phyloP scores from a whole-genome alignment of 2,113 vertebrate genomes.

The Podarcis muralis region DNA sequence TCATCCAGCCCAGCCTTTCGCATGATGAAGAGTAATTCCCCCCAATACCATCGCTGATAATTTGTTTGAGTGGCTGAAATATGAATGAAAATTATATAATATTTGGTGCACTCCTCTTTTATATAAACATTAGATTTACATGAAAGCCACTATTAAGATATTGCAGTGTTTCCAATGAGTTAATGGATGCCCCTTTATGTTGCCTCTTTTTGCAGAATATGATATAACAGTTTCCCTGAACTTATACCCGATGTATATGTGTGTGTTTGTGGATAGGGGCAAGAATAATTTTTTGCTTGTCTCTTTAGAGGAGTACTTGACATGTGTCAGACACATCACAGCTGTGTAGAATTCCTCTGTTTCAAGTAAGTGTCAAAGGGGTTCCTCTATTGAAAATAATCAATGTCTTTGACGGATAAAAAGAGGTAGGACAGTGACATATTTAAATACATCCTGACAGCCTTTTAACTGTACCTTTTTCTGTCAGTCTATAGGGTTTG shows the following conservation, averaged over 20 bases:
- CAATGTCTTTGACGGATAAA: conserved; percentile 72
- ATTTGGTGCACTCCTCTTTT: conserved; percentile 15
- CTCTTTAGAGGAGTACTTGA: conserved; percentile 69
- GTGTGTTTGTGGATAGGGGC: conserved; percentile 11
- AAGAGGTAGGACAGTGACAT: conserved; percentile 54
- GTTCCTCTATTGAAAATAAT: conserved; percentile 75
- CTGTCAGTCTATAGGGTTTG: conserved; percentile 60
- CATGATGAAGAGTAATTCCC: too few relatives aligned
- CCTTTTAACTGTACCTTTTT: conserved; percentile 59
- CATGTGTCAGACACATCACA: conserved; percentile 55
- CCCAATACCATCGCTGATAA: neutral
- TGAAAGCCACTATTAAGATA: neutral
- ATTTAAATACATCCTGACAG: conserved; percentile 72
- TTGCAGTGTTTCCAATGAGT: neutral
- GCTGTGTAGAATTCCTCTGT: conserved; percentile 47
- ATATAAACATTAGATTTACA: neutral
- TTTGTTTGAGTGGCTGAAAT: neutral
- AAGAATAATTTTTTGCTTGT: conserved; percentile 51
- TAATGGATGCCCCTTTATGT: conserved; percentile 48
- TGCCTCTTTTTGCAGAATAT: conserved; percentile 48
- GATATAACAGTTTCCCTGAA: conserved; percentile 41
- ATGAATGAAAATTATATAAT: neutral
- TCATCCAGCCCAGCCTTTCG: too few relatives aligned
- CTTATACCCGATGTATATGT: neutral
- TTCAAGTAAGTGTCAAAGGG: conserved; percentile 66